These are phyloP conservation scores for Solenopsis fugax DNA, from an alignment of 1,140 invertebrate species.

Conservation along the genomic window DNA sequence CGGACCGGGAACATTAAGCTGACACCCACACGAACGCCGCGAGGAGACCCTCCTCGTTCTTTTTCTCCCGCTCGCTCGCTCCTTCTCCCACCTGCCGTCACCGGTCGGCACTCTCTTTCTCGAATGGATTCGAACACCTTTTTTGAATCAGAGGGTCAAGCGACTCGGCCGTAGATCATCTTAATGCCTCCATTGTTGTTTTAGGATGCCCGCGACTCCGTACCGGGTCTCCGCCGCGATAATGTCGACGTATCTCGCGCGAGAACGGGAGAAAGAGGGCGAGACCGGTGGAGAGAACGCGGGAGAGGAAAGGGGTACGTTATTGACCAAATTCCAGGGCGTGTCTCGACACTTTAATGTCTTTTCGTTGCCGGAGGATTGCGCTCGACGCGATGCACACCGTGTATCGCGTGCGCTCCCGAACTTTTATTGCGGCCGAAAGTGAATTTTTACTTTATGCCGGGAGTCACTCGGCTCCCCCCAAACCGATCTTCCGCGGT, in stretches of 20 bases:
- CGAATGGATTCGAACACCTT: conserved; percentile 85
- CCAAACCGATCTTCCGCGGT: conserved; percentile 10
- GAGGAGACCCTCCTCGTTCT: conserved; percentile 64
- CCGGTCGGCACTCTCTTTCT: conserved; percentile 67
- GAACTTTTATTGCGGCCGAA: conserved; percentile 65
- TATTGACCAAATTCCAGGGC: conserved; percentile 73
- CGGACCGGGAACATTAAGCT: conserved; percentile 80
- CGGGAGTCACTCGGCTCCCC: conserved; percentile 41
- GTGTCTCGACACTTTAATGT: conserved; percentile 61
- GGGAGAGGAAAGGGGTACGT: conserved; percentile 55
- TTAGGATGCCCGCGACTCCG: conserved; percentile 84
- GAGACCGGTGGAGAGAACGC: conserved; percentile 6
- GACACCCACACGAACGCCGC: conserved; percentile 82
- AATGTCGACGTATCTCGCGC: conserved; percentile 80
- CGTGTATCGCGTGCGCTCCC: conserved; percentile 35
- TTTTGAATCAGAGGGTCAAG: conserved; percentile 86
- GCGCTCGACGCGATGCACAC: conserved; percentile 27
- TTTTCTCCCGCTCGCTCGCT: conserved; percentile 68
- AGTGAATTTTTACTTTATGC: conserved; percentile 69
- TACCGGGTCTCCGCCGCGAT: conserved; percentile 82
- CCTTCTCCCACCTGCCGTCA: conserved; percentile 72
- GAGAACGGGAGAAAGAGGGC: conserved; percentile 38
- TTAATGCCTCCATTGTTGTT: conserved; percentile 87
- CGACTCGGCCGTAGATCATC: conserved; percentile 86
- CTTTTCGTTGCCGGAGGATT: conserved; percentile 50